phyloP scores from a whole-genome alignment of 2,888 invertebrate genomes.

The Hybos culiciformis region DNA sequence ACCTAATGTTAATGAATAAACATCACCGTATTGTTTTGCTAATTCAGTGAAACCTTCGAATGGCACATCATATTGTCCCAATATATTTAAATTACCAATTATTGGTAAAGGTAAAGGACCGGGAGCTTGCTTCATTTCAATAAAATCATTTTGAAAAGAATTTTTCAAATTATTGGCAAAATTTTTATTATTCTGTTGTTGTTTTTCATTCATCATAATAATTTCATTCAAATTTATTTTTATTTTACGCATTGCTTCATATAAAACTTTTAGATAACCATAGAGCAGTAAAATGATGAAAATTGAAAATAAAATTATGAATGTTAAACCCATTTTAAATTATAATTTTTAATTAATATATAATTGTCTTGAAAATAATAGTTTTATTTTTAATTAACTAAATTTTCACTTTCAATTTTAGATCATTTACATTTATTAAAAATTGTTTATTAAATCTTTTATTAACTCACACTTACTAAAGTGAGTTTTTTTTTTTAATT shows the following conservation, averaged over 20 bases:
- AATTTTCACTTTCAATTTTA: neutral
- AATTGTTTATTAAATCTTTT: neutral
- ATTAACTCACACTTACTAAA: neutral
- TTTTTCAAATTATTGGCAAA: constrained; percentile 1
- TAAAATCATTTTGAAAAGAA: neutral
- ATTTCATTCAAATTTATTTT: constrained; percentile 14
- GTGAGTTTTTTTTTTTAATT: neutral
- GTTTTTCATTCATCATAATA: constrained; percentile 9
- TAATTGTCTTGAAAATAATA: neutral
- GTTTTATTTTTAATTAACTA: neutral
- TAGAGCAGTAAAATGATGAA: constrained; percentile 15
- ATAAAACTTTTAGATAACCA: constrained; percentile 19
- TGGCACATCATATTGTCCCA: constrained; percentile 49
- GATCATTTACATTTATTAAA: too few relatives aligned
- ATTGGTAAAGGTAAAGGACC: constrained; percentile 56
- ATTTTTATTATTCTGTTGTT: constrained; percentile 7
- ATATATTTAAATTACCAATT: constrained; percentile 53
- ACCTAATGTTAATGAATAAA: constrained; percentile 55
- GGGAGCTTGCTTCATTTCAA: constrained; percentile 37
- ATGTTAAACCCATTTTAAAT: constrained; percentile 15
- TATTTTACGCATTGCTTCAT: constrained; percentile 19
- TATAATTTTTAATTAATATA: constrained; percentile 14
- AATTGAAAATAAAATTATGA: constrained; percentile 13
- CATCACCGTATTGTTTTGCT: constrained; percentile 53
- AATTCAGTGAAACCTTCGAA: constrained; percentile 57